A percentile compares a stretch with the other conserved stretches of the same genome.
phyloP scores from a whole-genome alignment of 2,888 invertebrate genomes.

The Drosophila lutescens region DNA sequence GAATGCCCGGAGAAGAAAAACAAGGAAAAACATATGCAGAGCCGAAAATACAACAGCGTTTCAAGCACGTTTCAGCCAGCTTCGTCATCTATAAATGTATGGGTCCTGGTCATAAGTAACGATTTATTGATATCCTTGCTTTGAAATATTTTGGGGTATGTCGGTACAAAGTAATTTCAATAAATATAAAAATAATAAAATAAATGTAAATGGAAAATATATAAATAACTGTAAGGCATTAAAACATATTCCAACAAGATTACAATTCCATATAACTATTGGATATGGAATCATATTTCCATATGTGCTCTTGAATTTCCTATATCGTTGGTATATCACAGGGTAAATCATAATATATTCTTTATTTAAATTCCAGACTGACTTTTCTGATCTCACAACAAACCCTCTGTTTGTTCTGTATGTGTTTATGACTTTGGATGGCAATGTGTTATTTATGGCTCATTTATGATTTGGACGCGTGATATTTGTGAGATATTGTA shows the following conservation, averaged over 20 bases:
- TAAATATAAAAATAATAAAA: neutral
- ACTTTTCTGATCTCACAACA: conserved; percentile 5
- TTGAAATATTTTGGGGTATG: neutral
- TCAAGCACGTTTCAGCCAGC: conserved; percentile 39
- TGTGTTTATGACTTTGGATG: conserved; percentile 49
- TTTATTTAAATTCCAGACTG: neutral
- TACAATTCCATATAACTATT: neutral
- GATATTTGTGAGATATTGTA: conserved; percentile 68
- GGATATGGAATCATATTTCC: neutral
- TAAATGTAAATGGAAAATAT: neutral
- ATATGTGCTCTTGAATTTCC: too few species aligned
- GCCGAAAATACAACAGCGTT: conserved; percentile 6
- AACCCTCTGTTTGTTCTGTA: conserved; percentile 44
- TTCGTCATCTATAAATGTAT: conserved; percentile 47
- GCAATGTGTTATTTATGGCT: conserved; percentile 80
- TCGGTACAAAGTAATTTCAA: neutral
- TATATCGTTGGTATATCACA: neutral
- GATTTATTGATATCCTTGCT: conserved; percentile 15
- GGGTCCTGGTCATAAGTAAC: conserved; percentile 48
- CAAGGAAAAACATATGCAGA: conserved; percentile 30
- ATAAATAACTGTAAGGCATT: neutral
- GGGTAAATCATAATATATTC: neutral
- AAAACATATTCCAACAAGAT: neutral
- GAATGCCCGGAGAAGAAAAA: conserved; percentile 11
- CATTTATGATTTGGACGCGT: conserved; percentile 78